phyloP scores from a whole-genome alignment of 2,797 vertebrate species.

The Heteromormyrus szaboi region DNA sequence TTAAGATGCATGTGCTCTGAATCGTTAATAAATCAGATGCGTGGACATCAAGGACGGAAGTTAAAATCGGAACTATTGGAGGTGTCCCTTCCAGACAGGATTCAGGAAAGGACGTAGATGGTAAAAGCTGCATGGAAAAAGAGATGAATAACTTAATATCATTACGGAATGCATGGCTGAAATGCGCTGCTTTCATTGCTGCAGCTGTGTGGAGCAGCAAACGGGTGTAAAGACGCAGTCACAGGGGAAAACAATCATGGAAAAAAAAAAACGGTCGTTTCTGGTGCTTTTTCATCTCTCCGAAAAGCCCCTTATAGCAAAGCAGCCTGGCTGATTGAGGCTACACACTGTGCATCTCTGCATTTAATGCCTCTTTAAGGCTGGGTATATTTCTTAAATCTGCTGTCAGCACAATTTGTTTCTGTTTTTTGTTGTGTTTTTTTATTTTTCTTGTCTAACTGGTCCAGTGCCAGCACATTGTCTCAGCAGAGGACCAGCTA shows the following conservation, averaged over 20 bases:
- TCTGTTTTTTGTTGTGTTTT: not conserved
- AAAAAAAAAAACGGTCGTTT: constrained; percentile 31
- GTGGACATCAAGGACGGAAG: not conserved
- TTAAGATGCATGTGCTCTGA: not conserved
- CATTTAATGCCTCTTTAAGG: not conserved
- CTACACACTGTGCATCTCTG: not conserved
- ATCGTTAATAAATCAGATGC: not conserved
- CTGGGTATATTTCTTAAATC: not conserved
- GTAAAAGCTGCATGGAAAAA: not conserved
- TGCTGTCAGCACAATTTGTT: not conserved
- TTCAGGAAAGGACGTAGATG: not conserved
- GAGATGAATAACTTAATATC: not conserved
- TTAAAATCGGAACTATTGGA: not conserved
- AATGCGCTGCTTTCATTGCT: not conserved
- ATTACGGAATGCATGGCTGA: not conserved
- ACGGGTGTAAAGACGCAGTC: constrained; percentile 6
- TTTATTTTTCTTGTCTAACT: not conserved
- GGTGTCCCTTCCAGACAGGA: not conserved
- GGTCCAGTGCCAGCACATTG: not conserved
- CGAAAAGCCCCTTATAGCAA: constrained; percentile 34
- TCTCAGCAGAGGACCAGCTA: not conserved
- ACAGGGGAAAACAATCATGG: constrained; percentile 30
- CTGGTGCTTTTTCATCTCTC: constrained; percentile 12
- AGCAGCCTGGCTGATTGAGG: not conserved
- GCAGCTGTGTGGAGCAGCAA: constrained; percentile 4